A percentile compares a stretch with the other conserved stretches of the same genome.
phyloP scores from a whole-genome alignment of 2,888 invertebrate species.

The Clanis bilineata region DNA sequence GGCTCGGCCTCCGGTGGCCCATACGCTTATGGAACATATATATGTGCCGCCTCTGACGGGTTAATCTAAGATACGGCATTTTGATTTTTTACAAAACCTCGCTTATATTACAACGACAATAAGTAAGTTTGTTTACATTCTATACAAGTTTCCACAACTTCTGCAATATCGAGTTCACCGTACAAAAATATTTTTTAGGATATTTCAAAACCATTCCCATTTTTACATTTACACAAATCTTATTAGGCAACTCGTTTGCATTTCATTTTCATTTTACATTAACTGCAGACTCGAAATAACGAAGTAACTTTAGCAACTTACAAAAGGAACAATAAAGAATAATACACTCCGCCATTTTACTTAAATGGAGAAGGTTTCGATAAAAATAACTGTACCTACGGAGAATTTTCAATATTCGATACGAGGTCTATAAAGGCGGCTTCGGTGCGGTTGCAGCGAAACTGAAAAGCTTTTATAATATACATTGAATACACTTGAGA shows the following conservation, averaged over 20 bases:
- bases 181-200: neutral
- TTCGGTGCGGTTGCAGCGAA: slow-evolving; percentile 19
- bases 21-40: too few species aligned
- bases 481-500: neutral
- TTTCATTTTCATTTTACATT: slow-evolving; percentile 31
- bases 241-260: slow-evolving; percentile 26
- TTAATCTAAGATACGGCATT: too few species aligned
- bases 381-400: slow-evolving; percentile 26
- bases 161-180: too few species aligned
- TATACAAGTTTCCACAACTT: neutral
- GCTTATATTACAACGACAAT: too few species aligned
- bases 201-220: neutral
- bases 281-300: slow-evolving; percentile 20
- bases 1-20: too few species aligned
- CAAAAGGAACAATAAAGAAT: slow-evolving; percentile 21
- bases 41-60: too few species aligned
- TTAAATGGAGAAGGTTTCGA: slow-evolving; percentile 26
- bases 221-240: slow-evolving; percentile 1
- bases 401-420: slow-evolving; percentile 45
- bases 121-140: neutral
- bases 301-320: slow-evolving; percentile 19
- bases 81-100: too few species aligned
- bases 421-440: slow-evolving; percentile 38
- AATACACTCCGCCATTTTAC: slow-evolving; percentile 15
- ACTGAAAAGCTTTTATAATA: slow-evolving; percentile 19